A percentile compares a stretch with the other conserved stretches of the same genome.
phyloP scores from a whole-genome alignment of 2,888 invertebrate species.

The Petrolisthes cinctipes region DNA sequence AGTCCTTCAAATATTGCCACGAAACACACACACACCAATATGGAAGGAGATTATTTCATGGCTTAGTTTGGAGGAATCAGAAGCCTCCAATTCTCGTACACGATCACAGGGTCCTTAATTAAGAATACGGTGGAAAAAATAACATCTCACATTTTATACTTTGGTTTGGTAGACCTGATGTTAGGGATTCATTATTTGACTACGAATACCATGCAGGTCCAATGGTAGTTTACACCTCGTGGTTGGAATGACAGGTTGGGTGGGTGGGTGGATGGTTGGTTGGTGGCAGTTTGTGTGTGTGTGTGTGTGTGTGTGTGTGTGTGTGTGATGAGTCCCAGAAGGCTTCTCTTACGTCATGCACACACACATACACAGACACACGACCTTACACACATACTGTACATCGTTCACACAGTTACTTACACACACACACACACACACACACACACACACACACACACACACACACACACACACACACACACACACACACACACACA shows the following conservation, averaged over 20 bases:
- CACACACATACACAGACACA: not conserved
- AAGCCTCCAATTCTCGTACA: no score
- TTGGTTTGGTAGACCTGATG: no score
- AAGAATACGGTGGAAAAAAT: not conserved
- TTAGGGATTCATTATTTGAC: no score
- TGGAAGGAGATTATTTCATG: no score
- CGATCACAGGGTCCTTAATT: not conserved
- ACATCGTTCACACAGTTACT: not conserved
- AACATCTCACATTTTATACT: not conserved
- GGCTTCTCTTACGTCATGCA: not conserved
- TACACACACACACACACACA: not conserved
- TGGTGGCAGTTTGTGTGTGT: not conserved
- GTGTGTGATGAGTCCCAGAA: not conserved
- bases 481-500: no score
- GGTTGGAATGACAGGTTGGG: not conserved
- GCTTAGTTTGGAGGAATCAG: no score
- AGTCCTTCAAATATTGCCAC: no score
- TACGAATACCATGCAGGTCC: no score
- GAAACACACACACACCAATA: no score
- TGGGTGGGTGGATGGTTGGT: not conserved
- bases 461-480: not conserved
- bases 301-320: slow-evolving; percentile 1
- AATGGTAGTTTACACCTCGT: no score
- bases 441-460: no score
- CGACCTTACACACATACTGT: not conserved